phyloP scores from a whole-genome alignment of 2,797 vertebrate species.

The Setipinna tenuifilis region DNA sequence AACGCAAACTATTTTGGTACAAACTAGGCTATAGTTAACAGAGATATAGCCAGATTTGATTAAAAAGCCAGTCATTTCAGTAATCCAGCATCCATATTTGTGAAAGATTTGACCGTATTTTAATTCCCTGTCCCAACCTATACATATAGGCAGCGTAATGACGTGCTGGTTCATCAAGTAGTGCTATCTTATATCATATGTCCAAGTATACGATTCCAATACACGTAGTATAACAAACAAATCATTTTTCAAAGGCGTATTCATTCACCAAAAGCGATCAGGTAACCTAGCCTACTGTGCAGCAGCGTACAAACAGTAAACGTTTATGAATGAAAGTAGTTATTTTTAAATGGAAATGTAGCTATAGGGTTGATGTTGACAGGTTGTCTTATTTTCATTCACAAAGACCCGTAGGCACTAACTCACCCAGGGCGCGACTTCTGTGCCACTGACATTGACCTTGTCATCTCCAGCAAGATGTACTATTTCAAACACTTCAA shows the following conservation, averaged over 20 bases:
- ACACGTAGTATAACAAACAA: background rate
- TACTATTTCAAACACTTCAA: constrained; percentile 76
- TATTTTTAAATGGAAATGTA: background rate
- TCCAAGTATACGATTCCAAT: background rate
- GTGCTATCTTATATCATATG: background rate
- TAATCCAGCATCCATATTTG: background rate
- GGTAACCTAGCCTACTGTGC: background rate
- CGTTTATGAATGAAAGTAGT: background rate
- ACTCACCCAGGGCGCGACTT: constrained; percentile 72
- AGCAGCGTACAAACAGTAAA: background rate
- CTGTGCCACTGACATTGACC: constrained; percentile 69
- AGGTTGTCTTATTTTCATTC: background rate
- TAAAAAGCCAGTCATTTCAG: background rate
- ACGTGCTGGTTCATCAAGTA: background rate
- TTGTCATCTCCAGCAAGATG: constrained; percentile 75
- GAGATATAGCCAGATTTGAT: too few relatives aligned
- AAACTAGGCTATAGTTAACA: constrained; percentile 39
- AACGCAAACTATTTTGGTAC: constrained; percentile 70
- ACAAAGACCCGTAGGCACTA: constrained; percentile 61
- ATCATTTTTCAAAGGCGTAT: background rate
- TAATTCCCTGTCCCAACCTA: background rate
- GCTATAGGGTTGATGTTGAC: background rate
- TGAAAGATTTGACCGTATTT: background rate
- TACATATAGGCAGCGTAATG: background rate
- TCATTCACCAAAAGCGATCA: background rate